phyloP scores from a whole-genome alignment of 2,113 vertebrate genomes.

The Cebus imitator region DNA sequence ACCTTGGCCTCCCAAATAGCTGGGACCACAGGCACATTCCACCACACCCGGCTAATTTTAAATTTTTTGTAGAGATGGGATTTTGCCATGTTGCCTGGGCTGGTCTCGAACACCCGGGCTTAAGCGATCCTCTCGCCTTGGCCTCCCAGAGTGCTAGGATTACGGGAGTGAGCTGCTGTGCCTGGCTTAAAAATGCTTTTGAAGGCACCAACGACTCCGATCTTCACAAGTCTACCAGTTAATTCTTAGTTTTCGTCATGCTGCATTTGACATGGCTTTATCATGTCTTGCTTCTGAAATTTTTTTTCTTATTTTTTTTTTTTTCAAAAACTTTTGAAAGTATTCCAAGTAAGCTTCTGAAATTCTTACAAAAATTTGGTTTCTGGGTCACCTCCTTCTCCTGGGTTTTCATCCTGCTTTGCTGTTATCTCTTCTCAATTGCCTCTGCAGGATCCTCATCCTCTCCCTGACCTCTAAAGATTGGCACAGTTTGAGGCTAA shows the following conservation, averaged over 20 bases:
- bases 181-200: conserved; percentile 10
- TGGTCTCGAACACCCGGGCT: too few relatives aligned
- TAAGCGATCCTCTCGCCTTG: too few relatives aligned
- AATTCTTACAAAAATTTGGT: not conserved
- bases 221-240: not conserved
- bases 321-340: too few relatives aligned
- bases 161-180: too few relatives aligned
- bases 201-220: not conserved
- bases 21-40: too few relatives aligned
- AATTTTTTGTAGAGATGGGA: too few relatives aligned
- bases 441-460: not conserved
- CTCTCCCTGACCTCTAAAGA: not conserved
- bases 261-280: not conserved
- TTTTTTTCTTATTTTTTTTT: not conserved
- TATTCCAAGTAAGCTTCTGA: not conserved
- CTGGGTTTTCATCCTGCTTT: not conserved
- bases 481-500: not conserved
- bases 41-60: too few relatives aligned
- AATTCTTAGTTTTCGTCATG: not conserved
- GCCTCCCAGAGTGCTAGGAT: too few relatives aligned
- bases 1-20: too few relatives aligned
- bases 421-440: not conserved
- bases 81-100: too few relatives aligned
- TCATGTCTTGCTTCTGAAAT: not conserved
- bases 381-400: not conserved